Base-by-base conservation (phyloP, 2,888 invertebrate species). In the Entomobrya multifasciata region DNA sequence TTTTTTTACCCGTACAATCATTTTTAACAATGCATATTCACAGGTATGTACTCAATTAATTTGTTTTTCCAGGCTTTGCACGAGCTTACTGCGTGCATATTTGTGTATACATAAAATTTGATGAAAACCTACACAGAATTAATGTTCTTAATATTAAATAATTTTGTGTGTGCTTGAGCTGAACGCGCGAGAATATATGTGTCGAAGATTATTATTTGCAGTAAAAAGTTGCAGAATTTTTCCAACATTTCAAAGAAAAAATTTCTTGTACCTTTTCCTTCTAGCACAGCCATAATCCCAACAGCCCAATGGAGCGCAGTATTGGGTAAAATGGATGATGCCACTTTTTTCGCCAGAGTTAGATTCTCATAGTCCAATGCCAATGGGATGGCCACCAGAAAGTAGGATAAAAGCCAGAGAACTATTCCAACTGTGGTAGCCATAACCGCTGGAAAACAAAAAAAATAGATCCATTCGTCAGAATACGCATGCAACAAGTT, bases 371-470 rank as follows among this genome's bases (percentile, higher is more conserved):
- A 90, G 74, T 88, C 88, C 13, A 81, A 30, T 57, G 90, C 89
- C 76, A 91, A 62, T 11, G 91, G 88, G 27, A 90, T 65, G 20
- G 89, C 84, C 5, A 91, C 87, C 22, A 86, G 82, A 60, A 89
- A 89, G 87, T 91, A 92, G 49, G 90, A 88, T n/a, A 91, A 41
- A 17, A 92, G 87, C 92, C 92, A 92, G 17, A 91, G 13, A 6
- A 92, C 86, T 6, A 92, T 88, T 15, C 92, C 92, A 74, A 92
- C 72, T 4, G 91, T 90, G 13, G 91, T 91, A 17, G 91, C 92
- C 55, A 92, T 72, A 13, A 91, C 92, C n/a, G 92, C 92, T 92
- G 90, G n/a, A 89, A 36, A 62, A 76, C 20, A 57, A 36, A 41
- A 36, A 36, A 8, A 36, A 36, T 6, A 36, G 8, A 36, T 36